These are phyloP conservation scores for Cylloceria caligata DNA, from an alignment of 2,888 invertebrate species.

Conservation along the genomic window DNA sequence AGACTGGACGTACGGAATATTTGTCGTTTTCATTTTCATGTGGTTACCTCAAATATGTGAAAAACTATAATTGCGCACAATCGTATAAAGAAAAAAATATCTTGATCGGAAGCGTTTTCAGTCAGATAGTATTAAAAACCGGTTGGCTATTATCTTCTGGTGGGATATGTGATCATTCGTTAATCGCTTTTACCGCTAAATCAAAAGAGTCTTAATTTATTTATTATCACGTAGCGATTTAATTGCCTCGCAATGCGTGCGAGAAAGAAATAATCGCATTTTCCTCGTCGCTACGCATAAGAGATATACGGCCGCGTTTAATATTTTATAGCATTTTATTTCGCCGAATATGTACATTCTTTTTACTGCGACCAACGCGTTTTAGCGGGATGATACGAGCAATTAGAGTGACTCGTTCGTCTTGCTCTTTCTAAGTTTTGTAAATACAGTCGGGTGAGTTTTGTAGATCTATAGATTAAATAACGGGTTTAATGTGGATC, in stretches of 20 bases:
- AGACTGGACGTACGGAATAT: conserved; percentile 25
- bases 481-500: conserved; percentile 62
- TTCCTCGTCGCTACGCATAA: conserved; percentile 55
- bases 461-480: conserved; percentile 49
- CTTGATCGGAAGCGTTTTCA: conserved; percentile 69
- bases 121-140: conserved; percentile 70
- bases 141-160: conserved; percentile 65
- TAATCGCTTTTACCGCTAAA: conserved; percentile 71
- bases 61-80: conserved; percentile 64
- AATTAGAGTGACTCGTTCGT: conserved; percentile 21
- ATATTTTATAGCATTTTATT: conserved; percentile 70
- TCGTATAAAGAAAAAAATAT: conserved; percentile 47
- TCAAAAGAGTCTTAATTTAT: conserved; percentile 78
- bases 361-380: conserved; percentile 64
- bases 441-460: conserved; percentile 64
- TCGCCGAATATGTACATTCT: conserved; percentile 66
- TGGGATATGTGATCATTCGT: conserved; percentile 63
- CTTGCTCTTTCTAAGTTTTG: conserved; percentile 58
- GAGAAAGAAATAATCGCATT: conserved; percentile 58
- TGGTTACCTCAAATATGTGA: conserved; percentile 47
- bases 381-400: conserved; percentile 18
- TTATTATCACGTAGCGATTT: conserved; percentile 72
- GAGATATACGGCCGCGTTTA: conserved; percentile 36
- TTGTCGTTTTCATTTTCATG: conserved; percentile 31
- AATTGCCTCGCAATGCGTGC: conserved; percentile 22